Evolutionary conservation across 2,797 vertebrate species (phyloP).

Genomic region (Decapterus maruadsi): DNA sequence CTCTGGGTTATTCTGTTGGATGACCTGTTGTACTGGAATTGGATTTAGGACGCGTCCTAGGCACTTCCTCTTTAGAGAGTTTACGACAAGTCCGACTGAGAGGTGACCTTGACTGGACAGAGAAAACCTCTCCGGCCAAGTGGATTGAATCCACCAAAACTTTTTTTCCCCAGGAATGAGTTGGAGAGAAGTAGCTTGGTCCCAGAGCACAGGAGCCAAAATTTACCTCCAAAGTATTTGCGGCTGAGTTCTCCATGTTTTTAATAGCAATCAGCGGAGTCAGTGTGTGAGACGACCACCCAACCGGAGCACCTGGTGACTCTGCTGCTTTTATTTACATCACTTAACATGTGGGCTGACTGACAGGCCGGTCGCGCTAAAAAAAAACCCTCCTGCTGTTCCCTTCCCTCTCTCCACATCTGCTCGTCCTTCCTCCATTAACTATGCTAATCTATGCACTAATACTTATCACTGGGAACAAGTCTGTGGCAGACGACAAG

Average conservation of each 20-base stretch:
- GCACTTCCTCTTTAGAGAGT: too few species aligned
- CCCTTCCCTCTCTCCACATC: conserved; percentile 31
- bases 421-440: conserved; percentile 30
- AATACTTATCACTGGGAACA: conserved; percentile 40
- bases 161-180: background rate
- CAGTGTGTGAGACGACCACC: background rate
- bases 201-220: background rate
- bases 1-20: too few species aligned
- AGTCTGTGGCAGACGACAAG: conserved; percentile 29
- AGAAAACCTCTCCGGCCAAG: too few species aligned
- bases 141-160: too few species aligned
- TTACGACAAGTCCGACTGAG: too few species aligned
- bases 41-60: too few species aligned
- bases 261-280: conserved; percentile 9
- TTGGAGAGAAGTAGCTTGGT: background rate
- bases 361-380: conserved; percentile 11
- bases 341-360: conserved; percentile 7
- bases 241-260: conserved; percentile 1
- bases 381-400: conserved; percentile 3
- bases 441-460: conserved; percentile 38
- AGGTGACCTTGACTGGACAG: too few species aligned
- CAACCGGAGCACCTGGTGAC: background rate
- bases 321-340: conserved; percentile 21
- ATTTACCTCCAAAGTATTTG: background rate
- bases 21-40: too few species aligned